Evolutionary conservation across 2,888 invertebrate genomes (phyloP).

Genomic region (Lampropteryx suffumata): DNA sequence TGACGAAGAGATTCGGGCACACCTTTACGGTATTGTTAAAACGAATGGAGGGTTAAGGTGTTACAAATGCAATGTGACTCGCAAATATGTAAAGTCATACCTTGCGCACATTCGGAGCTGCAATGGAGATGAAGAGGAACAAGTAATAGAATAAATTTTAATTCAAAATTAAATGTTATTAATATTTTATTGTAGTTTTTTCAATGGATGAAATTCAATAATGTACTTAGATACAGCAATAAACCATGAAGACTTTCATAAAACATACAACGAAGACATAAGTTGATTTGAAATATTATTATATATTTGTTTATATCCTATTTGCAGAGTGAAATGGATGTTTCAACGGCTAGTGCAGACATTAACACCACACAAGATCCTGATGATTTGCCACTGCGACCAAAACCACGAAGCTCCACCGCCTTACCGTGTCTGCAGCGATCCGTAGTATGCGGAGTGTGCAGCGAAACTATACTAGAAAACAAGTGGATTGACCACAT

Average conservation of each 20-base stretch:
- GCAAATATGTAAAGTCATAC: constrained; percentile 45
- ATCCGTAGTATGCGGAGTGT: constrained; percentile 43
- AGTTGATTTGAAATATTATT: no score
- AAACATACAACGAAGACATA: no score
- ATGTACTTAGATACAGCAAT: no score
- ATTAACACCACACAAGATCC: constrained; percentile 6
- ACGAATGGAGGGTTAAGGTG: constrained; percentile 38
- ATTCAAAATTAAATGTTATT: no score
- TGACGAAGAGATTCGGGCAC: constrained; percentile 31
- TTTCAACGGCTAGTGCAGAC: constrained; percentile 8
- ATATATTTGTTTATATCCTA: no score
- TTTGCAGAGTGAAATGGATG: constrained; percentile 11
- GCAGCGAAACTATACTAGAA: constrained; percentile 33
- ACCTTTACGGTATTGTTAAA: constrained; percentile 38
- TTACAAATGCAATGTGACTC: constrained; percentile 44
- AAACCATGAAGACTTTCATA: no score
- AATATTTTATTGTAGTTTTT: no score
- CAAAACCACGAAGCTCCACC: neutral
- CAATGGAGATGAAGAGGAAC: constrained; percentile 16
- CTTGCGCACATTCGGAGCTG: constrained; percentile 45
- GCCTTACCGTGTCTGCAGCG: neutral
- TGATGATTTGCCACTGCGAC: constrained; percentile 1
- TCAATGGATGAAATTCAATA: no score
- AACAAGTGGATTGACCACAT: constrained; percentile 52
- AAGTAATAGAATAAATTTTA: no score